A percentile compares a stretch with the other conserved stretches of the same genome.
Conservation (phyloP, 2,888 invertebrate genomes). For the Mythimna vitellina region DNA sequence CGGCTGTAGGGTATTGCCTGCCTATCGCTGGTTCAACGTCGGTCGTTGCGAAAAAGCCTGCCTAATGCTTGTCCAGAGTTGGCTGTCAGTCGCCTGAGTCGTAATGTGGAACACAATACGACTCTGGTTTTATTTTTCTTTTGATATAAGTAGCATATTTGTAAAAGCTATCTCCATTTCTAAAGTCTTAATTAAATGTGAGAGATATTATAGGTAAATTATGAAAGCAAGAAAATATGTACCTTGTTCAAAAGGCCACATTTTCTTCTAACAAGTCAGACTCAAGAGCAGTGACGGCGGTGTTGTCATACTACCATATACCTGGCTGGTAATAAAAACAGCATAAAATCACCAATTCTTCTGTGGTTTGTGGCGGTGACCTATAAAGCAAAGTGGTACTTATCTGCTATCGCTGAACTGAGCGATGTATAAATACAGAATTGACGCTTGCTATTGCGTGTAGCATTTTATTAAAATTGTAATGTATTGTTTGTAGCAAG, state of each 20-base stretch:
- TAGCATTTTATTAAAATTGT: no score
- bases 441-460: no score
- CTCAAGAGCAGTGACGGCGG: no score
- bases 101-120: no score
- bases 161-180: neutral
- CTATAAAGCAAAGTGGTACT: neutral
- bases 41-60: neutral
- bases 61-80: neutral
- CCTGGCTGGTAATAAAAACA: neutral
- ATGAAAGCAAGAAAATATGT: neutral
- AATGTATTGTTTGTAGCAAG: no score
- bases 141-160: neutral
- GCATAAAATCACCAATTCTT: neutral
- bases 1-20: no score
- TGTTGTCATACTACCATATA: no score
- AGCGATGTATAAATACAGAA: neutral
- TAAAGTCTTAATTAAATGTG: neutral
- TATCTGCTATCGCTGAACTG: neutral
- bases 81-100: no score
- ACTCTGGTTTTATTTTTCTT: no score
- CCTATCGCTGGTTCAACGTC: no score
- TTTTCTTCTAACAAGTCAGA: neutral
- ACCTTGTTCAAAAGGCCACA: neutral
- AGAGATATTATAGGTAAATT: neutral
- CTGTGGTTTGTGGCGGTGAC: no score